phyloP scores from a whole-genome alignment of 2,888 invertebrate genomes.

The Congeria kusceri region DNA sequence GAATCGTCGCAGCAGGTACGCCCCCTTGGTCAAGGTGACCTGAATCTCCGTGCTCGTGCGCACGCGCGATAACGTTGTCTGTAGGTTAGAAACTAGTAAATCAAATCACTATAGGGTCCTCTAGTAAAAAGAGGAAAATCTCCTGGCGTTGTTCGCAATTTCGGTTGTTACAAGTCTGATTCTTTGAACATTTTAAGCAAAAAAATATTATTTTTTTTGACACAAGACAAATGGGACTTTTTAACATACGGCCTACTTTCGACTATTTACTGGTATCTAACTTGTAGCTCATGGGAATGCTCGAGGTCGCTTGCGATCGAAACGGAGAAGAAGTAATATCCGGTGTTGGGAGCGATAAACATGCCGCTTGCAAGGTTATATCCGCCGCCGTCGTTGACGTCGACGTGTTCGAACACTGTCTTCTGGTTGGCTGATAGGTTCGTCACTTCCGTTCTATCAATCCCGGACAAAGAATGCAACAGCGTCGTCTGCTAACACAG shows the following conservation, averaged over 20 bases:
- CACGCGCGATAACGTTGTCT: constrained; percentile 23
- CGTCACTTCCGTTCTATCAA: constrained; percentile 15
- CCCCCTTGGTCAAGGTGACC: constrained; percentile 33
- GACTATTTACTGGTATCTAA: too few relatives aligned
- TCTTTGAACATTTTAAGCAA: too few relatives aligned
- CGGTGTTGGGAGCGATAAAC: constrained; percentile 13
- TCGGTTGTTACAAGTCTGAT: too few relatives aligned
- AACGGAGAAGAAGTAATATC: constrained; percentile 19
- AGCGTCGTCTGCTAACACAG: neutral
- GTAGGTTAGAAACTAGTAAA: too few relatives aligned
- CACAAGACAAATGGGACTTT: too few relatives aligned
- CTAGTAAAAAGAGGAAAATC: too few relatives aligned
- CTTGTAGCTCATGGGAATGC: constrained; percentile 25
- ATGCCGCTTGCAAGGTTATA: constrained; percentile 1
- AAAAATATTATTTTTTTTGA: too few relatives aligned
- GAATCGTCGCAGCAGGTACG: constrained; percentile 1
- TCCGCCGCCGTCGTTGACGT: constrained; percentile 10
- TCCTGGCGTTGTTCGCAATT: too few relatives aligned
- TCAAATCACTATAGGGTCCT: too few relatives aligned
- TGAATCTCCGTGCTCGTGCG: constrained; percentile 35
- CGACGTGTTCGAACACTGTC: constrained; percentile 19
- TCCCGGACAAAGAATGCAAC: constrained; percentile 20
- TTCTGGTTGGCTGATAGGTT: constrained; percentile 11
- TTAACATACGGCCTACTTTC: too few relatives aligned
- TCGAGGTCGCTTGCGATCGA: constrained; percentile 22